A percentile compares a stretch with the other conserved stretches of the same genome.
These are phyloP conservation scores for Seira musarum DNA, from an alignment of 2,888 invertebrate genomes.

Conservation along the genomic window DNA sequence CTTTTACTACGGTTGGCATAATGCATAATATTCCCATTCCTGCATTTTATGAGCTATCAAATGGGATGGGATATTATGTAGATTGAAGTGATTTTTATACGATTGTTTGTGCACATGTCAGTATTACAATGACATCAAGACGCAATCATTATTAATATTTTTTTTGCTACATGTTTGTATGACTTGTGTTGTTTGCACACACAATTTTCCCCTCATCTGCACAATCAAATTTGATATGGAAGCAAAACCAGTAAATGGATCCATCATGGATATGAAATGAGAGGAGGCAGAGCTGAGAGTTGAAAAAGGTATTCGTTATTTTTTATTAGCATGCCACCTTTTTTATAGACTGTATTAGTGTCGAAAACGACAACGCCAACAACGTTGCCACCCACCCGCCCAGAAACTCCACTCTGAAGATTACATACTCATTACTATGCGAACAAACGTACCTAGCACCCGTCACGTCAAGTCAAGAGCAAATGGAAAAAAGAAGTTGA, in stretches of 20 bases:
- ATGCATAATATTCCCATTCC: neutral
- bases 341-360: constrained; percentile 2
- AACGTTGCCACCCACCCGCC: neutral
- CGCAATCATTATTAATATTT: neutral
- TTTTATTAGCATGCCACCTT: neutral
- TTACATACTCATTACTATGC: constrained; percentile 1
- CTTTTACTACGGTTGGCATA: neutral
- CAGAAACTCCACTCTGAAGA: neutral
- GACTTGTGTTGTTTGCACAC: neutral
- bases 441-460: neutral
- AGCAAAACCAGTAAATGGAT: neutral
- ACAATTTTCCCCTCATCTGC: too few relatives aligned
- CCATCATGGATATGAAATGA: neutral
- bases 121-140: too few relatives aligned
- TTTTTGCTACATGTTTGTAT: neutral
- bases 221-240: neutral
- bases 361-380: neutral
- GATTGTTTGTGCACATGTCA: too few relatives aligned
- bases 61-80: too few relatives aligned
- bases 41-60: too few relatives aligned
- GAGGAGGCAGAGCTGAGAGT: neutral
- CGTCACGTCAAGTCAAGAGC: constrained; percentile 7
- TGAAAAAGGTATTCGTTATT: neutral
- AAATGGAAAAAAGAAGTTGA: neutral
- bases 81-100: too few relatives aligned